Evolutionary conservation across 2,888 invertebrate genomes (phyloP), one percentile per base, ranked within the genome.

Genomic region (Patella ulyssiponensis): DNA sequence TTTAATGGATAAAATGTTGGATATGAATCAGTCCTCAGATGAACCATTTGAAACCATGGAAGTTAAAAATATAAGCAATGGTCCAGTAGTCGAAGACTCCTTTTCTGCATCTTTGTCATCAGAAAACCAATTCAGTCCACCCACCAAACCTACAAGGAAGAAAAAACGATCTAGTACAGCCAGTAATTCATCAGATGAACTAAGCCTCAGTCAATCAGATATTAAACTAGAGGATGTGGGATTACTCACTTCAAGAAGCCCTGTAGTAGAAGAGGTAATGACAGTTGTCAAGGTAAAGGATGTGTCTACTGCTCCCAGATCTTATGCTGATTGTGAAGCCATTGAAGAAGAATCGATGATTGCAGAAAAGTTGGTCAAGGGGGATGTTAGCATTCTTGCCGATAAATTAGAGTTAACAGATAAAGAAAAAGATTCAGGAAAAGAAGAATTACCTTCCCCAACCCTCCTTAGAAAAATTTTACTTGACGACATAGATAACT

Each of bases 81-180:
- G 64, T 23, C 23, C 64, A 64, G 4, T 64, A 23, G 12, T 23
- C 9, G 64, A 64, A 14, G 64, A 64, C 23, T 12, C 64, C 15
- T 64, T 64, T 23, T 11, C 20, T 64, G 64, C 64, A 12, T 64
- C 64, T 23, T 2, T 64, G 23, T 64, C 64, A 23, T 23, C 64
- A 0, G 64, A 64, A 23, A 64, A 64, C 14, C 64, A 64, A 64
- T 23, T 64, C 20, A 79, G 77, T 53, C 69, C 75, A 23, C 85
- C 86, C 11, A 78, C 85, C 5, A 88, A 88, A 75, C 88, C 88
- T 44, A 86, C 86, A 77, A 77, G 88, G 3, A 87, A 84, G 76
- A 87, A 87, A 74, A 86, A 84, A 76, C 81, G 81, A 20, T 73
- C 79, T 1, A 80, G 77, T 75, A 83, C 56, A 12, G 52, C 71